phyloP scores from a whole-genome alignment of 2,888 invertebrate genomes.

The Cheilosia grossa region DNA sequence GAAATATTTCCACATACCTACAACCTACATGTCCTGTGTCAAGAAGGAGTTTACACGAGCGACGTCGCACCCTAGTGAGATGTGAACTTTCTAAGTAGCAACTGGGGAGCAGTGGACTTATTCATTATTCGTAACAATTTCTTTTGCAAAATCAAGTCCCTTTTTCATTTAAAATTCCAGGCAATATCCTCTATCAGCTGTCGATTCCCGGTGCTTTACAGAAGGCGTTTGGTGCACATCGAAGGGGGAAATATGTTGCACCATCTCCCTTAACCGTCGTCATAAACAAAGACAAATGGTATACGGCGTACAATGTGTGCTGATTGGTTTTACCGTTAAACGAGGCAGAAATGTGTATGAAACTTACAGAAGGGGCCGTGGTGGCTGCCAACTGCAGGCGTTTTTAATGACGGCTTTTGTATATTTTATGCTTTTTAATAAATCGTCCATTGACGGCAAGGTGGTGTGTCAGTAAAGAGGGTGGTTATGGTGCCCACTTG shows the following conservation, averaged over 20 bases:
- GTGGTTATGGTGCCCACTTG: not conserved
- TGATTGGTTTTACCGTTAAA: slow-evolving; percentile 11
- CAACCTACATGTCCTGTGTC: slow-evolving; percentile 1
- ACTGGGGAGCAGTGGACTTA: slow-evolving; percentile 25
- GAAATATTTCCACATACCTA: not conserved
- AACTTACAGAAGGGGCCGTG: slow-evolving; percentile 13
- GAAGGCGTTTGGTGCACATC: not conserved
- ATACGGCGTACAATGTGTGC: slow-evolving; percentile 2
- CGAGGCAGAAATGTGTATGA: slow-evolving; percentile 4
- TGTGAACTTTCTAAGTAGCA: not conserved
- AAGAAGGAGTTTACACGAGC: slow-evolving; percentile 6
- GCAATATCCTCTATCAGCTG: slow-evolving; percentile 51
- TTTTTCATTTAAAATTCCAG: slow-evolving; percentile 33
- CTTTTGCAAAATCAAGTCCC: slow-evolving; percentile 1
- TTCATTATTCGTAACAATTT: slow-evolving; percentile 6
- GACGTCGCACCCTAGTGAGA: not conserved
- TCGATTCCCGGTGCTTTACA: slow-evolving; percentile 45
- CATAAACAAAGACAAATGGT: slow-evolving; percentile 2
- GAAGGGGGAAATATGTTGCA: not conserved
- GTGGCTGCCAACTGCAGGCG: slow-evolving; percentile 36
- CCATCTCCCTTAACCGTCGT: slow-evolving; percentile 10
- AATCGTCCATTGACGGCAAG: slow-evolving; percentile 35
- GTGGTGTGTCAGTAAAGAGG: slow-evolving; percentile 12
- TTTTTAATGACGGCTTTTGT: slow-evolving; percentile 31
- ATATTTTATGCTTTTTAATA: slow-evolving; percentile 14